Base-by-base conservation (phyloP, 2,113 vertebrate species). In the Channa maculata region DNA sequence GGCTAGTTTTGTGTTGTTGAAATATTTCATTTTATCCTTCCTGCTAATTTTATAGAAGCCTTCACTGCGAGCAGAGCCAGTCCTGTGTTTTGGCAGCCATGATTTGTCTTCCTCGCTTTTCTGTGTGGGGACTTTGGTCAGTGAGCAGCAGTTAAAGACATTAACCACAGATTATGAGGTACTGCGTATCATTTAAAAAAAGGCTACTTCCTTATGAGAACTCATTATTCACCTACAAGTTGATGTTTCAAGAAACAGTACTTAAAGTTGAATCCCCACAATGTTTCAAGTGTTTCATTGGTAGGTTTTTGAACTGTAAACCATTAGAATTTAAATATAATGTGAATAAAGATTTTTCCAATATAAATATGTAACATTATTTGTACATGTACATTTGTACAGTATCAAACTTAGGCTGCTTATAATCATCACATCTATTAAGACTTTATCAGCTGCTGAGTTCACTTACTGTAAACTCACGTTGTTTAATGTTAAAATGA, bases 31-130 rank as follows among this genome's bases (percentile, higher is more conserved):
- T 92, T 99, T 99, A 81, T 99, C 98, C 77, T 95, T 96, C 90
- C 95, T 95, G 89, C 97, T 97, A 37, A 99, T 98, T 93, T 94
- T 96, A 89, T 99, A 99, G 88, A 97, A 99, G 58, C 98, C 98
- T 92, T 99, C 98, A 0, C 94, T 97, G 61, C 98, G 97, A 1
- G 98, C 98, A 0, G 95, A 98, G 76, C 97, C 98, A 0, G 96
- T 98, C 73, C 94, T 82, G 2, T 99, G 98, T 69, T 94, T 94
- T 0, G 93, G 93, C 88, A 94, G 92, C 61, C 95, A 96, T 0
- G 93, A 93, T 0, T 91, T 92, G 49, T 90, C 91, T 24, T 95
- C 95, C 84, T 96, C 96, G 24, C 92, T 94, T 88, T 93, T 94
- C 55, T 96, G 95, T 33, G 90, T 88, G 44, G 88, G 89, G 83